These are phyloP conservation scores for Galaxea fascicularis DNA, from an alignment of 92 coral and sea anemone species.

Conservation along the genomic window DNA sequence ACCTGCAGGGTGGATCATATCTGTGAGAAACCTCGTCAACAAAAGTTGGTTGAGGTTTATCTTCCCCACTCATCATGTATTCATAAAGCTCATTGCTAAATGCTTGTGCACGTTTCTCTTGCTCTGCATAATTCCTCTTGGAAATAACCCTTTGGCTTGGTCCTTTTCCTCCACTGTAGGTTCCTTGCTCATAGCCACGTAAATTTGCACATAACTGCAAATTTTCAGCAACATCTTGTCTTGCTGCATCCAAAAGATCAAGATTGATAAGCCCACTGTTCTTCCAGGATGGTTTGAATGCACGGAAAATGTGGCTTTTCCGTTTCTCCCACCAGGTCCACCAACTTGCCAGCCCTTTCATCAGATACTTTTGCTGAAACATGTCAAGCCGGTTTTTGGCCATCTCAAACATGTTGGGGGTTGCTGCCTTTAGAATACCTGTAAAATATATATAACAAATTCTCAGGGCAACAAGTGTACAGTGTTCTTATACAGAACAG, in stretches of 20 bases:
- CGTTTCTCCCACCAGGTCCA: constrained; percentile 74
- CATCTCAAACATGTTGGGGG: constrained; percentile 69
- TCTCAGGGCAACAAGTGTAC: constrained; percentile 5
- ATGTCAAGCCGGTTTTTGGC: constrained; percentile 55
- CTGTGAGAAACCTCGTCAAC: constrained; percentile 61
- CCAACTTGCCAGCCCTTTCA: constrained; percentile 64
- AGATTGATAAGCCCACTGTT: constrained; percentile 66
- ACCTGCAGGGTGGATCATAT: constrained; percentile 42
- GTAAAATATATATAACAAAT: not conserved
- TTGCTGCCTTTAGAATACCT: constrained; percentile 51
- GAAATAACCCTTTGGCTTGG: constrained; percentile 49
- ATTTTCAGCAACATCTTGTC: constrained; percentile 70
- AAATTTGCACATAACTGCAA: constrained; percentile 50
- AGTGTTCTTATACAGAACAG: constrained; percentile 4
- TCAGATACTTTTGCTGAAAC: constrained; percentile 70
- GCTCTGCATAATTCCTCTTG: constrained; percentile 47
- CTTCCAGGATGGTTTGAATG: constrained; percentile 71
- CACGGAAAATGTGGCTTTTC: constrained; percentile 66
- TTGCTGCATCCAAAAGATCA: constrained; percentile 65
- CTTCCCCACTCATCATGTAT: constrained; percentile 43
- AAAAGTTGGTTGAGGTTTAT: constrained; percentile 47
- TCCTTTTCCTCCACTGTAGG: constrained; percentile 65
- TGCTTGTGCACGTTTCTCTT: constrained; percentile 51
- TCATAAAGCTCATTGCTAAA: constrained; percentile 62
- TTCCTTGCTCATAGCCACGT: constrained; percentile 51